Base-by-base conservation (phyloP, 1,140 invertebrate genomes). In the Neoseiulus cucumeris region DNA sequence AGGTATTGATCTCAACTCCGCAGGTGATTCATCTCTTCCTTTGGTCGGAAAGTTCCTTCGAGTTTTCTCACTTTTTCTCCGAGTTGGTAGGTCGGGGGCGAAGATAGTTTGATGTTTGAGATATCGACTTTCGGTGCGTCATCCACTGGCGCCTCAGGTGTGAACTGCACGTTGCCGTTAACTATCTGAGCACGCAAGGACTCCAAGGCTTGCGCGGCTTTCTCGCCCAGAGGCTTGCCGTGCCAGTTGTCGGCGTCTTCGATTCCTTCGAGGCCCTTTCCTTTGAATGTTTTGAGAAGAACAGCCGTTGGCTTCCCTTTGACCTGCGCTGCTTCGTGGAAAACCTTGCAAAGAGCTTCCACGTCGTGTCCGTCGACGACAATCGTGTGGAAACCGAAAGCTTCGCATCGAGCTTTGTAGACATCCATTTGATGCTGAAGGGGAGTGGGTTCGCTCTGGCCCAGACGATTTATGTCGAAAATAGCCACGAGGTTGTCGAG, bases 331-430 rank as follows among this genome's bases (percentile, higher is more conserved):
- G 89, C 89, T 74, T 86, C 82, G 72, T 93, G 82, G 72, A 93
- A 87, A 0, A 88, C 87, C 75, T 89, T 93, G 71, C 82, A 84
- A 25, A 98, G 76, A 74, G 87, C 89, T 67, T 87, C 85, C 29
- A 99, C 84, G 75, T 95, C 86, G 74, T 99, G 95, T 0, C 96
- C 96, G 80, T 98, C 93, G 33, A 98, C 87, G 44, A 94, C 86
- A 67, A 93, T 78, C 0, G 91, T 83, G 75, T 98, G 85, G 71
- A 79, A 82, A 5, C 92, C 95, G 78, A 98, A 98, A 29, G 91
- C 82, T 72, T 92, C 88, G 20, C 91, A 76, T 64, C 94, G 83
- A 66, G 86, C 85, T 22, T 86, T 81, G 74, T 97, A 98, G 1
- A 84, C 78, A 51, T 95, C 88, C 81, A 94, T 83, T 71, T 95